Conservation (phyloP, 2,113 vertebrate species). For the Lates calcarifer region DNA sequence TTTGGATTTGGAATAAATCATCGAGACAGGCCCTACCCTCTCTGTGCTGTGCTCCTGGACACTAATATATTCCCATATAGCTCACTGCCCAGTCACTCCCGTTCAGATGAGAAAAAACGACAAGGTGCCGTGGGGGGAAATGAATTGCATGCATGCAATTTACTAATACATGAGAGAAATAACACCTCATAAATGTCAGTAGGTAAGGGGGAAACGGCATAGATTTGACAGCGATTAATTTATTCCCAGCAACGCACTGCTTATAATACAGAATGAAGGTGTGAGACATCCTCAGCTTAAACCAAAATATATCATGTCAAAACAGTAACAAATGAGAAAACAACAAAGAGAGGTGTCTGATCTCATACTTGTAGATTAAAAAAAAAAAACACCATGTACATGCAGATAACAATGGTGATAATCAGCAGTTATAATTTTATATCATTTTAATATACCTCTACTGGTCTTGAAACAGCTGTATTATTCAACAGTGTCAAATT, state of each 20-base stretch:
- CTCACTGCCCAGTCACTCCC: slow-evolving; percentile 64
- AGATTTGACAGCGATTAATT: slow-evolving; percentile 72
- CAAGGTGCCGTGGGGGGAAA: slow-evolving; percentile 76
- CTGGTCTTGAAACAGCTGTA: background rate
- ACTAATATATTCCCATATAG: slow-evolving; percentile 81
- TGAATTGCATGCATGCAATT: slow-evolving; percentile 77
- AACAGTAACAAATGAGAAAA: background rate
- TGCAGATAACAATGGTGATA: slow-evolving; percentile 18
- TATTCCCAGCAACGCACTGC: slow-evolving; percentile 55
- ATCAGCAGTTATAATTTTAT: background rate
- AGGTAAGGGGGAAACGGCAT: slow-evolving; percentile 45
- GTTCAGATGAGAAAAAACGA: slow-evolving; percentile 73
- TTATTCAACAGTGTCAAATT: background rate
- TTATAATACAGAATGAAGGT: slow-evolving; percentile 41
- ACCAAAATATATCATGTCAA: slow-evolving; percentile 11
- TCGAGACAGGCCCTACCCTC: slow-evolving; percentile 73
- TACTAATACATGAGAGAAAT: slow-evolving; percentile 74
- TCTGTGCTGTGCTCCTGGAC: slow-evolving; percentile 74
- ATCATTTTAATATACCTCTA: background rate
- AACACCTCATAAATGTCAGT: slow-evolving; percentile 71
- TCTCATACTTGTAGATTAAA: background rate
- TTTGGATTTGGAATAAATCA: slow-evolving; percentile 82
- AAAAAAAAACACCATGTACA: background rate
- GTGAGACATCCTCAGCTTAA: slow-evolving; percentile 20
- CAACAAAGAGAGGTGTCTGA: slow-evolving; percentile 2